A percentile compares a stretch with the other conserved stretches of the same genome.
Conservation (phyloP, 2,888 invertebrate genomes). For the Limnephilus marmoratus region DNA sequence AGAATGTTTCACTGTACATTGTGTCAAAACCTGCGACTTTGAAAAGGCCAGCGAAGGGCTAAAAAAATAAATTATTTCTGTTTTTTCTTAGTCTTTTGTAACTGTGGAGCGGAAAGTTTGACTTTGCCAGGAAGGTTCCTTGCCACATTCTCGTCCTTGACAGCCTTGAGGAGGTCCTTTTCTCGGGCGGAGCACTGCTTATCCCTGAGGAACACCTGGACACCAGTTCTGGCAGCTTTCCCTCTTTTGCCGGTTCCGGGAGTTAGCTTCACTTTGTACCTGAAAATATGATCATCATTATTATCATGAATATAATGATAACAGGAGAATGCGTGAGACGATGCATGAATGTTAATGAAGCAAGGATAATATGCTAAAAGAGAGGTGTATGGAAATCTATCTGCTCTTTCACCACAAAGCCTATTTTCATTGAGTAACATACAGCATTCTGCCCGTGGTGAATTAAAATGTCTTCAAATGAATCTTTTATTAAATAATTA, state of each 20-base stretch:
- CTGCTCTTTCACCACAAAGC: too few relatives aligned
- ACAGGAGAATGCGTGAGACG: too few relatives aligned
- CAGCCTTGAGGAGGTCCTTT: slow-evolving; percentile 92
- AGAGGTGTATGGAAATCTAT: too few relatives aligned
- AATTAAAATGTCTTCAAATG: neutral
- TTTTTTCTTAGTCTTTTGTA: slow-evolving; percentile 83
- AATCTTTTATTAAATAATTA: neutral
- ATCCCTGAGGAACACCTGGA: slow-evolving; percentile 92
- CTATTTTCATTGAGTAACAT: too few relatives aligned
- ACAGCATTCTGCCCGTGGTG: neutral
- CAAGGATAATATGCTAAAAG: too few relatives aligned
- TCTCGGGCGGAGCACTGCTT: slow-evolving; percentile 86
- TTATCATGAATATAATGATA: neutral
- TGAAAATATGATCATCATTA: slow-evolving; percentile 69
- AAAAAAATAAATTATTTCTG: neutral
- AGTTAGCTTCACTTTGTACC: slow-evolving; percentile 95
- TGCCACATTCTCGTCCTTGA: slow-evolving; percentile 94
- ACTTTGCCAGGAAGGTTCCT: slow-evolving; percentile 98
- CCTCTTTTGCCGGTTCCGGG: slow-evolving; percentile 97
- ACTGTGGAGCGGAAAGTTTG: slow-evolving; percentile 92
- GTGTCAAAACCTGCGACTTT: too few relatives aligned
- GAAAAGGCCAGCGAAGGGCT: neutral
- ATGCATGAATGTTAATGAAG: too few relatives aligned
- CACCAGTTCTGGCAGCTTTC: slow-evolving; percentile 94
- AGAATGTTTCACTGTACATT: too few relatives aligned